Evolutionary conservation across 2,888 invertebrate species (phyloP), one percentile per base, ranked within the genome.

Genomic region (Pseudoips prasinana): DNA sequence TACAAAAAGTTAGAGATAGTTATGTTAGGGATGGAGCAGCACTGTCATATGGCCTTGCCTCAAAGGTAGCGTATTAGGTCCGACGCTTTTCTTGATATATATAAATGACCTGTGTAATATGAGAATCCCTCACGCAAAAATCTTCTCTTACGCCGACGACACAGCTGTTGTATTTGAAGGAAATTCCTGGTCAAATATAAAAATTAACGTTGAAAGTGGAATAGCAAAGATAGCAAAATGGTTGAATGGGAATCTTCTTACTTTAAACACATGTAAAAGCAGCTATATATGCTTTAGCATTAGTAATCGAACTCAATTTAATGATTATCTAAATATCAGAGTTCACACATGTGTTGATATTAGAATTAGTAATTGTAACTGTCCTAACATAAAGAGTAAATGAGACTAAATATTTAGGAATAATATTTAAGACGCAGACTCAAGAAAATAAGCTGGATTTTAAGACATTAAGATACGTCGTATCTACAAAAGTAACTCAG

Each of bases 131-230:
- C 4, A 33, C 1, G 27, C 27, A 4, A 25, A 28, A 8, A 26
- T 41, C 2, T 19, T 42, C 8, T 32, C 33, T 1, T 46, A 30
- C 20, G 41, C 46, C 3, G 46, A 46, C 9, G 44, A 44, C 25
- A 46, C 46, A 2, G 39, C 36, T 8, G 9, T 46, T 1, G 8
- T 42, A 3, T 37, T 46, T 17, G 8, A 24, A 0, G 42, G 32
- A 0, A 14, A 14, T 1, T 26, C 23, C 9, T 41, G 37, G 46
- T 9, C 20, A 1, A 19, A 29, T 3, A 33, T 25, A 0, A 8
- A 11, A 6, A 1, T 2, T 0, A 10, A 11, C 6, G 31, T 35
- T 8, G 39, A 46, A 24, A 8, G 5, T 6, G 41, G 33, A 0
- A 10, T 46, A 1, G 8, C 6, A 3, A 8, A 20, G 10, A 28